Evolutionary conservation across 2,113 vertebrate species (phyloP), one percentile per base, ranked within the genome.

Genomic region (Thomomys bottae): DNA sequence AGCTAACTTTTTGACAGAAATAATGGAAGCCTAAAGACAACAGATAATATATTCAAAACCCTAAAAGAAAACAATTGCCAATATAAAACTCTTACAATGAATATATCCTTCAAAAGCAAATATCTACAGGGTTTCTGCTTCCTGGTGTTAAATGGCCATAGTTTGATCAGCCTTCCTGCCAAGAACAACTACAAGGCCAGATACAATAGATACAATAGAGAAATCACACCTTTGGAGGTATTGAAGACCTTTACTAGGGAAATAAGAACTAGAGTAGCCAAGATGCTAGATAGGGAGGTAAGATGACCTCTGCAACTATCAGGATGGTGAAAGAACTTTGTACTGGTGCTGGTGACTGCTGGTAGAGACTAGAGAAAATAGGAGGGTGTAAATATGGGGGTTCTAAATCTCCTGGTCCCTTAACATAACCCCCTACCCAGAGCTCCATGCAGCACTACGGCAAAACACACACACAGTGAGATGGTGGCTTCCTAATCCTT

Each of bases 21-120:
- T 88, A 64, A 88, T 0, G 0, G 78, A 90, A 59, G 63, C 54
- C 71, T 83, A n/a, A 42, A 89, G 94, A 95, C 72, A 92, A 21
- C 40, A 67, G 71, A 66, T 77, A 75, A 85, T 79, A 36, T 34
- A 86, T 32, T 79, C 84, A 24, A 87, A 64, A 12, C 81, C 84
- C 76, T 90, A 34, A 71, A 79, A 89, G 90, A 92, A 87, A 96
- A 91, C 24, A 70, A 75, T 72, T 88, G 84, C 82, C 94, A 93
- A 26, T 63, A 71, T 59, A 38, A 93, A 92, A 92, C 67, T 94
- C 80, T 73, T 77, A 40, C 85, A 49, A 73, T 26, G 84, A 64
- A 70, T 49, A 49, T 45, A 94, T 79, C 71, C 71, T 94, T 88
- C 94, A 83, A 42, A 95, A 84, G 76, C 76, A 61, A 91, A 90